Percentiles rank a stretch among this genome's conserved stretches.
Evolutionary conservation across 2,797 vertebrate species (phyloP).

Genomic region (Dryobates pubescens): DNA sequence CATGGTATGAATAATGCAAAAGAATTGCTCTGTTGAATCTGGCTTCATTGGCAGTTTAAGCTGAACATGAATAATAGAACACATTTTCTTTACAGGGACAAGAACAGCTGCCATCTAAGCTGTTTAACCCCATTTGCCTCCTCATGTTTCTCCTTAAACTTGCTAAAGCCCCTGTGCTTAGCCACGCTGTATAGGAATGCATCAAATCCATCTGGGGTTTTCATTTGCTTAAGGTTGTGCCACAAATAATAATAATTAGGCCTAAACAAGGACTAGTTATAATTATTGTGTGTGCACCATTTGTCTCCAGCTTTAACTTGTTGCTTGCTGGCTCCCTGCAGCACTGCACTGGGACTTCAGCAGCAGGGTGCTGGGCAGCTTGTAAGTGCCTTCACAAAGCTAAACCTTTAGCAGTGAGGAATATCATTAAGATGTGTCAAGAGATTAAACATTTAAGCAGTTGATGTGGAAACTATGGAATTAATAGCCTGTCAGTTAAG

Average conservation of each 20-base stretch:
- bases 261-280: background rate
- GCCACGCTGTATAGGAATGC: background rate
- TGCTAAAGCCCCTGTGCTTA: slow-evolving; percentile 9
- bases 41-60: slow-evolving; percentile 62
- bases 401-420: background rate
- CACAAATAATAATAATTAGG: background rate
- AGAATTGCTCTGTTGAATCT: slow-evolving; percentile 54
- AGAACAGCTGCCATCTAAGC: slow-evolving; percentile 62
- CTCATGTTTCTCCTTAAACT: slow-evolving; percentile 42
- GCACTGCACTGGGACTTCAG: background rate
- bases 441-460: slow-evolving; percentile 22
- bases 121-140: slow-evolving; percentile 64
- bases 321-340: background rate
- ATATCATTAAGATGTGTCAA: background rate
- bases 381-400: background rate
- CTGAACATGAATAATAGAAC: slow-evolving; percentile 71
- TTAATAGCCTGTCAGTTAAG: background rate
- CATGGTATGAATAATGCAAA: slow-evolving; percentile 63
- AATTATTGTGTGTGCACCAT: background rate
- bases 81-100: slow-evolving; percentile 65
- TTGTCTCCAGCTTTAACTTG: background rate
- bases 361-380: background rate
- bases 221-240: background rate
- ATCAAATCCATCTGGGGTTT: background rate
- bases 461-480: background rate